Evolutionary conservation across 2,113 vertebrate species (phyloP).

Genomic region (Rhinoderma darwinii): DNA sequence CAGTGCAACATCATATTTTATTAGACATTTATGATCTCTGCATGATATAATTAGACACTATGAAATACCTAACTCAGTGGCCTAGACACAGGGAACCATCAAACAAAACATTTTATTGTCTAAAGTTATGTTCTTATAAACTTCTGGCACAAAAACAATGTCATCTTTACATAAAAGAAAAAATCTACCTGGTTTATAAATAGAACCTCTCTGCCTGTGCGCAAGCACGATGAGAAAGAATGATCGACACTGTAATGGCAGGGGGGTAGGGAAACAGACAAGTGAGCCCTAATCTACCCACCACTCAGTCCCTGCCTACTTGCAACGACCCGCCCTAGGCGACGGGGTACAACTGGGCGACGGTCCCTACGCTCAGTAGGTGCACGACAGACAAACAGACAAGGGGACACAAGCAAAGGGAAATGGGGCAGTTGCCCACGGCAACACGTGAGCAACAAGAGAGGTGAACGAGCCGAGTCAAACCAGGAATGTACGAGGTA

Average conservation of each 20-base stretch:
- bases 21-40: slow-evolving; percentile 25
- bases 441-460: too few relatives aligned
- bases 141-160: slow-evolving; percentile 23
- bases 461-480: too few relatives aligned
- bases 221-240: neutral
- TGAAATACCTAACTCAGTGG: neutral
- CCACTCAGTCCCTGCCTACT: too few relatives aligned
- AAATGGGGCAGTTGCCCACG: too few relatives aligned
- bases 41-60: slow-evolving; percentile 23
- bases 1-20: slow-evolving; percentile 25
- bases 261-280: too few relatives aligned
- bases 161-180: slow-evolving; percentile 29
- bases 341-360: too few relatives aligned
- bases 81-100: neutral
- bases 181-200: neutral
- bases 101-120: slow-evolving; percentile 6
- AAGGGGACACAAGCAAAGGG: too few relatives aligned
- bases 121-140: slow-evolving; percentile 25
- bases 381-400: too few relatives aligned
- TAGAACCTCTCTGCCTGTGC: neutral
- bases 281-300: too few relatives aligned
- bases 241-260: slow-evolving; percentile 12
- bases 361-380: too few relatives aligned
- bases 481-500: too few relatives aligned
- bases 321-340: too few relatives aligned